Evolutionary conservation across 2,888 invertebrate genomes (phyloP).

Genomic region (Heterodera filipjevi): DNA sequence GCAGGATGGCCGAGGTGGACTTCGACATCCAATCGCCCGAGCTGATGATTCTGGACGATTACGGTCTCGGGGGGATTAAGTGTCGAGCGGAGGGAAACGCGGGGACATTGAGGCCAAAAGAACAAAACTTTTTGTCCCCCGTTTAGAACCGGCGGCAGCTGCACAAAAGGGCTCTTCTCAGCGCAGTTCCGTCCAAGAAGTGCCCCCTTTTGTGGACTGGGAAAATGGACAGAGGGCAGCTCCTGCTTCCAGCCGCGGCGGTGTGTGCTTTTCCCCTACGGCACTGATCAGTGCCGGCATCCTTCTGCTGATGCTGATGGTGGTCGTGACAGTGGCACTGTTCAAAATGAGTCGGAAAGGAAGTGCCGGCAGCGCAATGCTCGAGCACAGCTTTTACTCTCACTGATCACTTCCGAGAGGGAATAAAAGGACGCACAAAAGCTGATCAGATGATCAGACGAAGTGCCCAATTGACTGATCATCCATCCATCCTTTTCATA

Average conservation of each 20-base stretch:
- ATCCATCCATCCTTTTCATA: neutral
- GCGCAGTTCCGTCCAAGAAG: conserved; percentile 23
- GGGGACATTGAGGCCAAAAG: neutral
- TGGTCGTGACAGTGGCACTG: conserved; percentile 39
- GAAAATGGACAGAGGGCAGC: conserved; percentile 1
- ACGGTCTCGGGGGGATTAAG: conserved; percentile 22
- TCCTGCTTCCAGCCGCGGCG: conserved; percentile 13
- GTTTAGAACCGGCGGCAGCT: conserved; percentile 34
- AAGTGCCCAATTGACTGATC: neutral
- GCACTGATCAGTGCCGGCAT: conserved; percentile 35
- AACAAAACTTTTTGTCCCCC: neutral
- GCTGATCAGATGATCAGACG: neutral
- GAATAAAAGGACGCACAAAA: neutral
- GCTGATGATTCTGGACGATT: conserved; percentile 58
- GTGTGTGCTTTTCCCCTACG: conserved; percentile 41
- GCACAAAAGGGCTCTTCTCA: neutral
- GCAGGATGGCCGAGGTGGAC: conserved; percentile 46
- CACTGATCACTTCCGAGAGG: conserved; percentile 9
- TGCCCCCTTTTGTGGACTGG: conserved; percentile 22
- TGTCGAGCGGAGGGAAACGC: too few species aligned
- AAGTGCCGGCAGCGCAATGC: neutral
- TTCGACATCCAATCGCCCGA: conserved; percentile 62
- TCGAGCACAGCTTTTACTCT: conserved; percentile 25
- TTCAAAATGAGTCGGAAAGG: conserved; percentile 32
- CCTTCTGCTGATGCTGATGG: conserved; percentile 34